phyloP scores from a whole-genome alignment of 1,140 invertebrate species.

The Chymomyza costata region DNA sequence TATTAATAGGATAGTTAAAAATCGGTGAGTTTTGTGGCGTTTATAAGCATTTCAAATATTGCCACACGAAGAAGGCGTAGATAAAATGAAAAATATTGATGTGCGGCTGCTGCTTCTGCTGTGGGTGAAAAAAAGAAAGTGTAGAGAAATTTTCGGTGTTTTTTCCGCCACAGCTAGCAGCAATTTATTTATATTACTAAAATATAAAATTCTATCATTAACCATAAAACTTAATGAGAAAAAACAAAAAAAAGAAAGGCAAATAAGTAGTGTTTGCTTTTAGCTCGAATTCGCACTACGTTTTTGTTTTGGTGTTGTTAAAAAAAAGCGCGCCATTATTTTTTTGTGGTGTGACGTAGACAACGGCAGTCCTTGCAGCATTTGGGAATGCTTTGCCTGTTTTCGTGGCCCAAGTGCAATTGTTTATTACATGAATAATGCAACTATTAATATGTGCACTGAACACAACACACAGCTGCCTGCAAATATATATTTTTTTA shows the following conservation, averaged over 20 bases:
- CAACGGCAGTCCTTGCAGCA: slow-evolving; percentile 38
- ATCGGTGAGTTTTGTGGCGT: slow-evolving; percentile 66
- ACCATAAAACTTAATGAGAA: slow-evolving; percentile 19
- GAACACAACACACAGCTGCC: slow-evolving; percentile 39
- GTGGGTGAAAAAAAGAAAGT: slow-evolving; percentile 71
- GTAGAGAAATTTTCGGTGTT: slow-evolving; percentile 73
- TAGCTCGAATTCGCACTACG: slow-evolving; percentile 31
- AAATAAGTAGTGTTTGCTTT: slow-evolving; percentile 38
- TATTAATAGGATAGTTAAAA: slow-evolving; percentile 63
- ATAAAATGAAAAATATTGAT: slow-evolving; percentile 40
- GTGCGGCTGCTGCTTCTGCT: slow-evolving; percentile 34
- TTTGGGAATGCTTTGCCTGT: too few species aligned
- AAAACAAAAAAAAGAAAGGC: slow-evolving; percentile 8
- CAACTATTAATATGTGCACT: slow-evolving; percentile 34
- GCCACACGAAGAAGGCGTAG: slow-evolving; percentile 57
- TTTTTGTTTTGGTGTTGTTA: slow-evolving; percentile 39
- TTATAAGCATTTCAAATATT: slow-evolving; percentile 37
- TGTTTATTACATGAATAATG: slow-evolving; percentile 61
- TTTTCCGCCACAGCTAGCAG: too few species aligned
- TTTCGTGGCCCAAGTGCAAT: slow-evolving; percentile 22
- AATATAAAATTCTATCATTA: slow-evolving; percentile 16
- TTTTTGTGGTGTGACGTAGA: slow-evolving; percentile 61
- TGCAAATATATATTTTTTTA: slow-evolving; percentile 56
- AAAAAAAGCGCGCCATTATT: slow-evolving; percentile 74
- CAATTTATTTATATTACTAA: slow-evolving; percentile 51